Conservation (phyloP, 1,140 invertebrate species). For the Aphaenogaster rudis region DNA sequence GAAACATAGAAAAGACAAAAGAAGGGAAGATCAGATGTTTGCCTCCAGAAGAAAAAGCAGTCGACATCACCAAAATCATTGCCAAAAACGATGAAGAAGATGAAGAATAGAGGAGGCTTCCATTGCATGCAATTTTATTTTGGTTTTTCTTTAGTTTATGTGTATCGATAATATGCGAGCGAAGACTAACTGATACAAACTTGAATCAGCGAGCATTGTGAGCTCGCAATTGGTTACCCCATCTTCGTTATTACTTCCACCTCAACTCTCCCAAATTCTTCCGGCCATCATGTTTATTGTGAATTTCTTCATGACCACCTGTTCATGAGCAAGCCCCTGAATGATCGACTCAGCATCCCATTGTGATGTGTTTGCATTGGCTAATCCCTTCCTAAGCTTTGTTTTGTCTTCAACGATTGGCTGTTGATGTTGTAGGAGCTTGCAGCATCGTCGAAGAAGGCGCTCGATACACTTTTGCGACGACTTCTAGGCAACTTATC, state of each 20-base stretch:
- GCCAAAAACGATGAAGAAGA: not conserved
- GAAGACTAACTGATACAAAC: not conserved
- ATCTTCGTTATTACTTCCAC: conserved; percentile 6
- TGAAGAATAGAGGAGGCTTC: not conserved
- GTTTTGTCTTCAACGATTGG: conserved; percentile 44
- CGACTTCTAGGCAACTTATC: conserved; percentile 39
- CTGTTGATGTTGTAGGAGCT: conserved; percentile 62
- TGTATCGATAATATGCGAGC: not conserved
- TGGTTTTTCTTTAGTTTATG: not conserved
- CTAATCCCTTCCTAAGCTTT: not conserved
- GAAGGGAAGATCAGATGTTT: not conserved
- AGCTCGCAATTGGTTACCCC: not conserved
- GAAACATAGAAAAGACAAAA: not conserved
- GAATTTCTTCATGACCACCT: not conserved
- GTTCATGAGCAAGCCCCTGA: not conserved
- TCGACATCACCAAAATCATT: not conserved
- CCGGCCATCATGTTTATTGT: not conserved
- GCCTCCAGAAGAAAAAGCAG: not conserved
- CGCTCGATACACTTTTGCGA: conserved; percentile 61
- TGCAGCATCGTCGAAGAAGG: conserved; percentile 53
- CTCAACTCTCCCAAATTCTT: not conserved
- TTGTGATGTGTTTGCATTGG: conserved; percentile 3
- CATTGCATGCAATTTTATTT: not conserved
- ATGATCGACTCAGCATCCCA: not conserved
- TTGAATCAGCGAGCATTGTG: not conserved